Percentiles rank a stretch among this genome's conserved stretches.
phyloP scores from a whole-genome alignment of 2,113 vertebrate genomes.

The Origma solitaria region DNA sequence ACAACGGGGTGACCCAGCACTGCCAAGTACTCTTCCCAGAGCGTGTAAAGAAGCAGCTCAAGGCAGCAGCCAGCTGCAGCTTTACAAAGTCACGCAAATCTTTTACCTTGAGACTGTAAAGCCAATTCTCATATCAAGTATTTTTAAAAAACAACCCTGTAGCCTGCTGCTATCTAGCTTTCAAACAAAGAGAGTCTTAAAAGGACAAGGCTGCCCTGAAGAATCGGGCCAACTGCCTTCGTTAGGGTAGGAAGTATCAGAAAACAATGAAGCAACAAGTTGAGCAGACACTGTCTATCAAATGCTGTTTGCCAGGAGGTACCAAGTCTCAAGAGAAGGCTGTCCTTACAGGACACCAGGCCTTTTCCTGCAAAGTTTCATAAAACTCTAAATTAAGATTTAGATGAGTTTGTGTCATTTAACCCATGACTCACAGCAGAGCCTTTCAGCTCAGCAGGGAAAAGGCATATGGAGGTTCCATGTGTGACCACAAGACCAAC shows the following conservation, averaged over 20 bases:
- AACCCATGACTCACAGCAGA: background rate
- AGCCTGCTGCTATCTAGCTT: constrained; percentile 6
- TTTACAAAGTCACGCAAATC: background rate
- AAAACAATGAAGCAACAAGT: constrained; percentile 66
- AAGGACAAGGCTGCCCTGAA: background rate
- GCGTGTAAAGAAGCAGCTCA: background rate
- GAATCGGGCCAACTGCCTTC: background rate
- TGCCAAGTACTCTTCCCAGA: background rate
- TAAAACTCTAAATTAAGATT: constrained; percentile 13
- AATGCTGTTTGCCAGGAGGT: background rate
- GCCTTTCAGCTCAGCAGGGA: background rate
- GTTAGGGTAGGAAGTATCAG: background rate
- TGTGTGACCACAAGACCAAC: background rate
- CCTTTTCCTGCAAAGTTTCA: constrained; percentile 18
- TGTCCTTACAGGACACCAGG: background rate
- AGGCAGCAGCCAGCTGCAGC: background rate
- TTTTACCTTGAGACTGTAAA: constrained; percentile 51
- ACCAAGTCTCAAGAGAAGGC: background rate
- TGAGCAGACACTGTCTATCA: constrained; percentile 20
- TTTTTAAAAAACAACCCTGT: constrained; percentile 52
- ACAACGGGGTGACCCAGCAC: accelerated
- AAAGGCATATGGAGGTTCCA: background rate
- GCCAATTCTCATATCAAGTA: constrained; percentile 22
- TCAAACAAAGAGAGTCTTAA: constrained; percentile 35
- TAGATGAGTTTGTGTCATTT: constrained; percentile 19